phyloP scores from a whole-genome alignment of 30 jellyfish, hydroid and myxozoan species.

The Aurelia aurita complex sp. Pacific region DNA sequence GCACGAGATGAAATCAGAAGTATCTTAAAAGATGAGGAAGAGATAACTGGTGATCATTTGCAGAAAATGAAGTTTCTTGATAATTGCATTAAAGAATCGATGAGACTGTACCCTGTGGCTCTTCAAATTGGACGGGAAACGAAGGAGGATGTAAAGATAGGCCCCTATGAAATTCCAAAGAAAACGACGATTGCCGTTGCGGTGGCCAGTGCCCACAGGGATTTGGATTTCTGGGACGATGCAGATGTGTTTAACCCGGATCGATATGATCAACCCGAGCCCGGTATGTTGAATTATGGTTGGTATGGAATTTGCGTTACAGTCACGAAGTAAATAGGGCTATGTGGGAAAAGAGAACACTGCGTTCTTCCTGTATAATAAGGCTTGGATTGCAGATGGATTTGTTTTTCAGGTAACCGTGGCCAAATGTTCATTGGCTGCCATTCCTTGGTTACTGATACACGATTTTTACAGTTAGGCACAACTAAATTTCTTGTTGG shows the following conservation, averaged over 20 bases:
- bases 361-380: too few relatives aligned
- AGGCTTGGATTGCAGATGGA: too few relatives aligned
- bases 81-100: background rate
- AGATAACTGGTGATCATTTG: background rate
- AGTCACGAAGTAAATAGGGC: too few relatives aligned
- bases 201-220: background rate
- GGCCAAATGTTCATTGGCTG: too few relatives aligned
- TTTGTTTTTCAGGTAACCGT: too few relatives aligned
- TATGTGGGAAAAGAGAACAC: too few relatives aligned
- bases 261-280: background rate
- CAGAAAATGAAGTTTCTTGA: constrained; percentile 12
- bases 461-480: too few relatives aligned
- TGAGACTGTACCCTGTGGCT: background rate
- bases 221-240: background rate
- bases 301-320: too few relatives aligned
- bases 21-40: background rate
- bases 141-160: background rate
- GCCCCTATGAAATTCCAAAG: background rate
- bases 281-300: too few relatives aligned
- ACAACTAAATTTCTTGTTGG: too few relatives aligned
- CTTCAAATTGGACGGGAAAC: background rate
- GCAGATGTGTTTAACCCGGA: background rate
- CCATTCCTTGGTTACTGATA: too few relatives aligned
- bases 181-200: background rate
- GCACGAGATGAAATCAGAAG: background rate